phyloP scores from a whole-genome alignment of 2,113 vertebrate species.

The Chlorocebus sabaeus region DNA sequence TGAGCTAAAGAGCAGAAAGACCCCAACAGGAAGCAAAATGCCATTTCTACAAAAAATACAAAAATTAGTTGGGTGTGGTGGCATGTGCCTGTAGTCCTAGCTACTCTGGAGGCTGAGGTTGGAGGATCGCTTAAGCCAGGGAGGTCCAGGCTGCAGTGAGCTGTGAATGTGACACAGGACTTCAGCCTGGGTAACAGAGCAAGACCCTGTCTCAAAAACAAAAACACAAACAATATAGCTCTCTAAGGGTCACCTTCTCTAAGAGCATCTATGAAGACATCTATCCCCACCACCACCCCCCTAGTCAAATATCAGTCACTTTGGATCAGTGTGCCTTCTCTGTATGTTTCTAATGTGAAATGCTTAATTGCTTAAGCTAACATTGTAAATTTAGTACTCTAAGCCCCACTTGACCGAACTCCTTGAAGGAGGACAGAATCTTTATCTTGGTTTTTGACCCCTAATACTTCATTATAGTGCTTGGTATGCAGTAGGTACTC shows the following conservation, averaged over 20 bases:
- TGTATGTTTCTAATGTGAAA: not conserved
- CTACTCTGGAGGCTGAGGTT: no score
- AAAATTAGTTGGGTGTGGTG: no score
- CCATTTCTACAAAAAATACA: no score
- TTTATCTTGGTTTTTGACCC: not conserved
- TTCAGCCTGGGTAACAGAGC: no score
- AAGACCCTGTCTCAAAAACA: no score
- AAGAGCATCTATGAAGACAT: not conserved
- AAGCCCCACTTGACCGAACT: not conserved
- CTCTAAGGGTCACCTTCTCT: not conserved
- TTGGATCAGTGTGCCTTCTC: not conserved
- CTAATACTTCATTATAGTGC: not conserved
- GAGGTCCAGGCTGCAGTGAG: no score
- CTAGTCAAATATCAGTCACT: not conserved
- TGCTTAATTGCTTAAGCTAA: not conserved
- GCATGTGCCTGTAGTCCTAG: no score
- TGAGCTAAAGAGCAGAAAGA: no score
- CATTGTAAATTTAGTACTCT: not conserved
- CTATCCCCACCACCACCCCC: accelerated
- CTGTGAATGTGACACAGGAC: no score
- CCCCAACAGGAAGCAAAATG: no score
- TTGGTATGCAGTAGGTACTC: not conserved
- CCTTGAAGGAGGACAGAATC: not conserved
- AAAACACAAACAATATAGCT: no score
- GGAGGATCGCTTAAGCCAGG: no score